Conservation (phyloP, 2,888 invertebrate genomes). For the Pachycephus smyrnensis region DNA sequence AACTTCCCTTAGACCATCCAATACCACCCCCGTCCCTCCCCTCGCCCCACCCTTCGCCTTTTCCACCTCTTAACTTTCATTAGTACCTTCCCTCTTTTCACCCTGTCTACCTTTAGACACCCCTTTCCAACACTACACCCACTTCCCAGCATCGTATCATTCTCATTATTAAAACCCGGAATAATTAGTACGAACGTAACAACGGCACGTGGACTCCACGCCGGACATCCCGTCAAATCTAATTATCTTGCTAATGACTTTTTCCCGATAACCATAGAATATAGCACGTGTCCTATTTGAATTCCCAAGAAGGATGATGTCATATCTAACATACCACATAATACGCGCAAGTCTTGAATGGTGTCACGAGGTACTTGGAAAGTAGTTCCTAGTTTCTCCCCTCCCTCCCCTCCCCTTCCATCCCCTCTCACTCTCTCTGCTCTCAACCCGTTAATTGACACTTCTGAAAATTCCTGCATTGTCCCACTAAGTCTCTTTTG, state of each 20-base stretch:
- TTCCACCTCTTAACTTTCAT: too few relatives aligned
- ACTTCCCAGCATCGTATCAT: neutral
- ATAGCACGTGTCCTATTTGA: neutral
- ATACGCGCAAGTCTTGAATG: neutral
- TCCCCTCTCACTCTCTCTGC: too few relatives aligned
- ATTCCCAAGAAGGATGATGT: neutral
- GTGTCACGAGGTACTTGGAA: neutral
- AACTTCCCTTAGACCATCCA: slow-evolving; percentile 42
- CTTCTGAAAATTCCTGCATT: neutral
- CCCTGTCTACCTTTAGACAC: neutral
- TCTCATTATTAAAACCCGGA: neutral
- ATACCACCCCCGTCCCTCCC: slow-evolving; percentile 13
- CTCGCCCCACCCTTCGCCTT: neutral
- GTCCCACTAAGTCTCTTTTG: neutral
- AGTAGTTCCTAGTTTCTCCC: neutral
- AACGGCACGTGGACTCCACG: neutral
- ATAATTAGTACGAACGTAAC: neutral
- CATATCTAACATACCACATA: neutral
- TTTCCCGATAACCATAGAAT: neutral
- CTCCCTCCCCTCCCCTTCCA: neutral
- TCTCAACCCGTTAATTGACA: neutral
- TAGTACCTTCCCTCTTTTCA: neutral
- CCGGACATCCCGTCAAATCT: neutral
- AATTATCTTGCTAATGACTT: neutral
- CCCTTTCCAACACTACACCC: neutral